These are phyloP conservation scores for Aurelia sp. DNA, from an alignment of 30 jellyfish, hydroid and myxozoan genomes.

Conservation along the genomic window DNA sequence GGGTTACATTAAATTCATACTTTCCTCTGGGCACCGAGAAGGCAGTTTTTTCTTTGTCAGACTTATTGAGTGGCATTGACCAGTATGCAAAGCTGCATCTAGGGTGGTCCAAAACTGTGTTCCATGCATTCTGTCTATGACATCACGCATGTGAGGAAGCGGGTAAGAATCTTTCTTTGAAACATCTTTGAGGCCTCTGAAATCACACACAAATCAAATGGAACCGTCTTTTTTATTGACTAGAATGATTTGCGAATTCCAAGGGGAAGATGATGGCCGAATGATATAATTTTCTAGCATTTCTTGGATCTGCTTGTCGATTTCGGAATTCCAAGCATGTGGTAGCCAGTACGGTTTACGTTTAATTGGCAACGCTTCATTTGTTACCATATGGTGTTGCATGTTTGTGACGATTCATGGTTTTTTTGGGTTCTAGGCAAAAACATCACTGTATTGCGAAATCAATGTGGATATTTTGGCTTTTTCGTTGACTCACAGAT, in stretches of 20 bases:
- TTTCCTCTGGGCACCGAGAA: too few relatives aligned
- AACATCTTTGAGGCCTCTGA: constrained; percentile 48
- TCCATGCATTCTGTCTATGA: constrained; percentile 39
- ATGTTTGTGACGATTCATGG: too few relatives aligned
- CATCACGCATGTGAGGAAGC: constrained; percentile 64
- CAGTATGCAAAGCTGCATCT: constrained; percentile 54
- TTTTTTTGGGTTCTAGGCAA: too few relatives aligned
- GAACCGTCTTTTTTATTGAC: constrained; percentile 46
- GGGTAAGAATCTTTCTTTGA: constrained; percentile 53
- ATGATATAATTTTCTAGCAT: constrained; percentile 27
- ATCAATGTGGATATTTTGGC: too few relatives aligned
- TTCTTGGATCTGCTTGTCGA: constrained; percentile 34
- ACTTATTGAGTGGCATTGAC: constrained; percentile 52
- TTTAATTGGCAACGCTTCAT: too few relatives aligned
- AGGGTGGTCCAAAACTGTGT: constrained; percentile 41
- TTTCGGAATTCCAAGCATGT: too few relatives aligned
- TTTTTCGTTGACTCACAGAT: too few relatives aligned
- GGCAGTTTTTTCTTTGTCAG: constrained; percentile 34
- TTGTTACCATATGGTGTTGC: constrained; percentile 34
- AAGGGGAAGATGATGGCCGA: too few relatives aligned
- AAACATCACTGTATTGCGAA: too few relatives aligned
- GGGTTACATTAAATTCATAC: too few relatives aligned
- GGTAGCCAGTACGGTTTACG: too few relatives aligned
- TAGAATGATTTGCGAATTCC: constrained; percentile 37
- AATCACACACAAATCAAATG: constrained; percentile 49